A percentile compares a stretch with the other conserved stretches of the same genome.
Evolutionary conservation across 92 coral and sea anemone species (phyloP).

Genomic region (Zoanthus sansibaricus): DNA sequence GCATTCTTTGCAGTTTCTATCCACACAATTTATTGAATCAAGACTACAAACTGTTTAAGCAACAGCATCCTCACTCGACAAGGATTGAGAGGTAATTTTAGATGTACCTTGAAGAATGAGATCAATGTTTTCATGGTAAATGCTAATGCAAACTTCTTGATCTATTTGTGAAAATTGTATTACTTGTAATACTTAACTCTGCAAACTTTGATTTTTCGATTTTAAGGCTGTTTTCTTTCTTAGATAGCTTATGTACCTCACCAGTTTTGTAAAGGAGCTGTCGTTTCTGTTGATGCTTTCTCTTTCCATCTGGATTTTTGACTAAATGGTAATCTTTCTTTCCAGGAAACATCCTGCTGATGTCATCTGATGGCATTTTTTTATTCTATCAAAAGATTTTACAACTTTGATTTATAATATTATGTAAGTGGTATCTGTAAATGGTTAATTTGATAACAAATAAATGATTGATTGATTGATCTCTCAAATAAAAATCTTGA

Average conservation of each 20-base stretch:
- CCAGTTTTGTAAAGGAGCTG: constrained; percentile 37
- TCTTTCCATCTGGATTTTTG: constrained; percentile 44
- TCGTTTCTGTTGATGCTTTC: constrained; percentile 57
- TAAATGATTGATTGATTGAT: no score
- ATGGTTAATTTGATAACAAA: no score
- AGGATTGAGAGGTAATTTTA: neutral
- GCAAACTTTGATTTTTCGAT: constrained; percentile 62
- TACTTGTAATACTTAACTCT: constrained; percentile 50
- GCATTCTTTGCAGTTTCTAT: constrained; percentile 56
- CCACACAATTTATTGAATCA: constrained; percentile 52
- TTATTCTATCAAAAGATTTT: no score
- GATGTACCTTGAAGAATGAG: constrained; percentile 59
- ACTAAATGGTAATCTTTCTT: constrained; percentile 61
- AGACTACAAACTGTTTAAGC: constrained; percentile 54
- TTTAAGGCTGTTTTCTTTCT: constrained; percentile 34
- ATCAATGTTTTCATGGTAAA: constrained; percentile 64
- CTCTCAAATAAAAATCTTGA: no score
- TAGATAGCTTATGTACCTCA: constrained; percentile 54
- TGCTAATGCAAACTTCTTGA: constrained; percentile 62
- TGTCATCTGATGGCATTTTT: constrained; percentile 30
- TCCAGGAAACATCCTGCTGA: constrained; percentile 69
- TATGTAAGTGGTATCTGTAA: no score
- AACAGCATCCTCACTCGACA: constrained; percentile 51
- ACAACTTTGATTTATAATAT: no score
- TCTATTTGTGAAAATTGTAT: constrained; percentile 45